These are phyloP conservation scores for Probosciger aterrimus DNA, from an alignment of 2,113 vertebrate species.

Conservation along the genomic window DNA sequence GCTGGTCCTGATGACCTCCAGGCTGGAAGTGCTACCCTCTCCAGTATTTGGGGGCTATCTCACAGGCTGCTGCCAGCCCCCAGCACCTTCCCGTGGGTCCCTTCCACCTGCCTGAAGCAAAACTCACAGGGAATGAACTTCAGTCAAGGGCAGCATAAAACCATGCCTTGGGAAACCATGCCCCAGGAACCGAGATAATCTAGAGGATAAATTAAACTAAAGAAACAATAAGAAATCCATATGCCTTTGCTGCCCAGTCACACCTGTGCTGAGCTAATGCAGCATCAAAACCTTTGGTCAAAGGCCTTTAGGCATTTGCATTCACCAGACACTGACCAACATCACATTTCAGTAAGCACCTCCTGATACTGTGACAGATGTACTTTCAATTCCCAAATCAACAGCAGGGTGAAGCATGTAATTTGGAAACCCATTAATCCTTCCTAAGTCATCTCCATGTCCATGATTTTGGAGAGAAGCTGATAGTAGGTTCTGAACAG, in stretches of 20 bases:
- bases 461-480: neutral
- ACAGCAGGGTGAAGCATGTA: slow-evolving; percentile 14
- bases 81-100: neutral
- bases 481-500: neutral
- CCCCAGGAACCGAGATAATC: neutral
- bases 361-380: neutral
- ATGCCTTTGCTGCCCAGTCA: neutral
- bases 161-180: neutral
- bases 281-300: neutral
- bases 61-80: neutral
- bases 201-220: neutral
- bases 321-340: neutral
- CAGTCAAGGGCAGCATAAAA: neutral
- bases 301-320: neutral
- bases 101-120: neutral
- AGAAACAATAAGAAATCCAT: neutral
- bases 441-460: neutral
- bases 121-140: neutral
- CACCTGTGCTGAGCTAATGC: neutral
- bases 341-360: neutral
- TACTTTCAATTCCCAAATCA: slow-evolving; percentile 27
- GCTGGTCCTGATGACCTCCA: neutral
- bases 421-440: slow-evolving; percentile 26
- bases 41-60: neutral
- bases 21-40: neutral